Base-by-base conservation (phyloP, 2,113 vertebrate genomes). In the Toxostoma redivivum region DNA sequence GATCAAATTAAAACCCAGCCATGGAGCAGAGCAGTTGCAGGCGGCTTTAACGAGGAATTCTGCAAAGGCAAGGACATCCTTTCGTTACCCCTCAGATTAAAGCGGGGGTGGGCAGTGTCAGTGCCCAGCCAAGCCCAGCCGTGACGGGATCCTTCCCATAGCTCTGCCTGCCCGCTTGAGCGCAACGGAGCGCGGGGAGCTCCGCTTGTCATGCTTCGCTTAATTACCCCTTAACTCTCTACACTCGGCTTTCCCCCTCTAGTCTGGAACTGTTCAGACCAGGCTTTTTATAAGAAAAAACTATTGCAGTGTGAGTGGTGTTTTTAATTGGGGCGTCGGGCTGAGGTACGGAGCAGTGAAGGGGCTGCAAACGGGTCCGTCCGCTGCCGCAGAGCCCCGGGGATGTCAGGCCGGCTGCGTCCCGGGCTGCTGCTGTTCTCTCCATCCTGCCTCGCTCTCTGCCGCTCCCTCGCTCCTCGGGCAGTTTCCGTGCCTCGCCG, bases 131-230 rank as follows among this genome's bases (percentile, higher is more conserved):
- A 5, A 9, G 20, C 24, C 27, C 53, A 12, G 58, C 31, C 15
- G 0, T 0, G 11, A 24, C 30, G 23, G 30, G 25, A 17, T 22
- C 11, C 47, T 27, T 33, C 15, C 45, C 40, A 1, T 0, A 35
- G 45, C 74, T 56, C 70, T 88, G 71, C 66, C 53, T 0, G 28
- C 44, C 25, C 35, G 3, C 35, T 4, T 5, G 38, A 54, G 47
- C 0, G 3, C 69, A 15, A 0, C 0, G 3, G 38, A 73, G 86
- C 11, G 6, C 1, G 2, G 73, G 23, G 6, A 72, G 65, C 44
- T 21, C 48, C 19, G 19, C 19, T 17, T 7, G 17, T 62, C 53
- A 74, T 35, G 35, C 66, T 51, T 27, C 37, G 31, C 45, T 42
- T 22, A 27, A 38, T 15, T 33, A 33, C 33, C 53, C 48, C 50